Base-by-base conservation (phyloP, 2,797 vertebrate genomes). In the Acanthornis magna region DNA sequence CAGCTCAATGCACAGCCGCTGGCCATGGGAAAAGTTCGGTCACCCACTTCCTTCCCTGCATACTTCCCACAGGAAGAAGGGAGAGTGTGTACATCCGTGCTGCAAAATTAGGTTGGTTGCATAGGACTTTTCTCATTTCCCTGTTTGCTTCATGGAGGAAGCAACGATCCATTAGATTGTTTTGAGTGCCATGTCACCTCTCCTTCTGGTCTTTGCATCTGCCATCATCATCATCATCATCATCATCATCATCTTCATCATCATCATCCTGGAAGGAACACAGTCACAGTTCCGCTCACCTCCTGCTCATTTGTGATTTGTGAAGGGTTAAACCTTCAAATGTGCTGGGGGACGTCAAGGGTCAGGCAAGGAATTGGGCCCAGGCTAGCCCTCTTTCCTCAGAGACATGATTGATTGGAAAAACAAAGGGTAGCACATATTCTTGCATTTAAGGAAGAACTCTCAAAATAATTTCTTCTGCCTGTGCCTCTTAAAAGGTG, bases 271-370 rank as follows among this genome's bases (percentile, higher is more conserved):
- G 57, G 26, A 77, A 85, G 10, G 5, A 76, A 38, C 13, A 10
- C 27, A 60, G n/a, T 67, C 45, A 29, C 12, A 5, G 21, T 75
- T 86, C 67, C 53, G 19, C 29, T 88, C 53, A 47, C 32, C 25
- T 71, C 32, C 67, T 79, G 63, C 2, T 3, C 30, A 8, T 72
- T 61, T 66, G 25, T 55, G n/a, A 34, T 70, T 62, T 60, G 16
- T 66, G 60, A 63, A 92, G 83, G 18, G n/a, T 55, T 85, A 71
- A 82, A 63, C 63, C 38, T 87, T 78, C 54, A 76, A 45, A 74
- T 2, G 2, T 2, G 0, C 19, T 75, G 47, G 15, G 45, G 27
- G 11, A 40, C 36, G 32, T 30, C 0, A 3, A 13, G 66, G 15
- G 8, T 48, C 7, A 2, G 1, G 2, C 30, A 58, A 58, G 16